Conservation (phyloP, 1,140 invertebrate genomes). For the Orussus abietinus region DNA sequence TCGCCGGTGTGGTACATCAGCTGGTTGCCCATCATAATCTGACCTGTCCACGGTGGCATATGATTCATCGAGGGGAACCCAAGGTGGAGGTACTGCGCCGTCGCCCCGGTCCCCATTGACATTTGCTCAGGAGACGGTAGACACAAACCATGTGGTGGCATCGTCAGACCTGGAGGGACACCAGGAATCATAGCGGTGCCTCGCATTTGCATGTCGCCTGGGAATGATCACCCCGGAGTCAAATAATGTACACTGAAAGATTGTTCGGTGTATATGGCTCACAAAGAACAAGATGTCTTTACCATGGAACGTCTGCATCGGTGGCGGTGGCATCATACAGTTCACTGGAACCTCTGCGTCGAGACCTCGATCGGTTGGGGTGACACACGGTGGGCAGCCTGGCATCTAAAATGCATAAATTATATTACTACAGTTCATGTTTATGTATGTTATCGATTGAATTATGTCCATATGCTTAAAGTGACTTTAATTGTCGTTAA, state of each 20-base stretch:
- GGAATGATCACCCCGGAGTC: slow-evolving; percentile 14
- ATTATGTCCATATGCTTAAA: neutral
- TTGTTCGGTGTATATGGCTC: no score
- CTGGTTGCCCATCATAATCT: slow-evolving; percentile 48
- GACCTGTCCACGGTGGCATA: slow-evolving; percentile 44
- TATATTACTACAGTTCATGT: no score
- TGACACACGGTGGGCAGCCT: slow-evolving; percentile 41
- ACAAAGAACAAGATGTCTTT: no score
- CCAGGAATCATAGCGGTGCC: slow-evolving; percentile 39
- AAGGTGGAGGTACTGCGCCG: slow-evolving; percentile 44
- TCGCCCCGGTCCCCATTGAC: slow-evolving; percentile 33
- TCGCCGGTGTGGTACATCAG: slow-evolving; percentile 46
- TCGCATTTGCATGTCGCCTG: slow-evolving; percentile 43
- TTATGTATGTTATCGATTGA: neutral
- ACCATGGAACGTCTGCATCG: slow-evolving; percentile 48
- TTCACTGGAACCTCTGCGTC: slow-evolving; percentile 36
- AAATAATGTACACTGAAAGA: no score
- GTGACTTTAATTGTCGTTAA: neutral
- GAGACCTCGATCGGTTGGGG: slow-evolving; percentile 39
- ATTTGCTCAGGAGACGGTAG: slow-evolving; percentile 46
- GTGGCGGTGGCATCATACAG: slow-evolving; percentile 43
- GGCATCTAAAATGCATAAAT: no score
- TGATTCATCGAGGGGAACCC: slow-evolving; percentile 47
- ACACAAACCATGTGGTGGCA: slow-evolving; percentile 46
- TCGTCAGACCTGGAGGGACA: slow-evolving; percentile 41